Evolutionary conservation across 1,140 invertebrate genomes (phyloP), one percentile per base, ranked within the genome.

Genomic region (Lycorma delicatula): DNA sequence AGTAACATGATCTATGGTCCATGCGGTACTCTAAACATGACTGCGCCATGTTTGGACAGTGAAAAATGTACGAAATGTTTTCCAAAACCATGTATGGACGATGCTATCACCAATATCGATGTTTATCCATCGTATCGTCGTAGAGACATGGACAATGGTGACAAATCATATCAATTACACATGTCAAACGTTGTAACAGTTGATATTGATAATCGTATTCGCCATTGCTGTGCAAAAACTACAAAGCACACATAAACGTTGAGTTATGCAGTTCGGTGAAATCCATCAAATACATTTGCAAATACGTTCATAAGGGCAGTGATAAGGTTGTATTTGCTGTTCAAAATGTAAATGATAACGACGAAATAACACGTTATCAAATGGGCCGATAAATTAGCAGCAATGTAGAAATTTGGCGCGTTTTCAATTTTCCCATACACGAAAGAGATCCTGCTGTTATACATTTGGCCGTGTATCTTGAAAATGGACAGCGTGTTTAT

Each of bases 1-100:
- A 71, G 51, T 56, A 71, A 74, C 58, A 77, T 78, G 77, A 75
- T 79, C 59, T 77, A 81, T 72, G 77, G 77, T 23, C 77, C 76
- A 51, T 81, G 76, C 67, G 77, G 75, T 28, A 13, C 31, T 27
- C 46, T 72, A 0, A 79, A 79, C 62, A 59, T 3, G 13, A 64
- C 66, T 54, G 77, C 72, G 54, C 74, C 72, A 11, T 78, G 77
- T 66, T 76, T 77, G 74, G 55, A 52, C 31, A 68, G 76, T 59
- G 70, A 69, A 34, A 73, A 72, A 50, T 79, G 76, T 64, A 64
- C 70, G 1, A 77, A 79, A 64, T 38, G 50, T 16, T 77, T 62
- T 63, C 72, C 74, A 27, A 53, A 59, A 62, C 46, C 53, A 5
- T 68, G 75, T 20, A 23, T 58, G 3, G 38, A 46, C 3, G 63